Percentiles rank a stretch among this genome's conserved stretches.
phyloP scores from a whole-genome alignment of 2,113 vertebrate species.

The Ophiodon elongatus region DNA sequence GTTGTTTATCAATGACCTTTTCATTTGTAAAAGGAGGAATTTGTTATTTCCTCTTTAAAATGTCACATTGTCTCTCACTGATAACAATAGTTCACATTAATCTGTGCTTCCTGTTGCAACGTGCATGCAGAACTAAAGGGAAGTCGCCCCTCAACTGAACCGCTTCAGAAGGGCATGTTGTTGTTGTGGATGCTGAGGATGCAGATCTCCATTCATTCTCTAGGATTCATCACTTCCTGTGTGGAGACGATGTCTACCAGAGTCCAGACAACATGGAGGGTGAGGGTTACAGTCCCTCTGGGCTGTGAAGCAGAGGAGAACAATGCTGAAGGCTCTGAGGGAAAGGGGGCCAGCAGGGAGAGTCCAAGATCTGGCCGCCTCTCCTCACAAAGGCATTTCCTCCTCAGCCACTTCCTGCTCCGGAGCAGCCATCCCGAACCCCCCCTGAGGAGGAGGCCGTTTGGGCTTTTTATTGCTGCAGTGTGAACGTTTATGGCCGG shows the following conservation, averaged over 20 bases:
- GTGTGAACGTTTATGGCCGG: slow-evolving; percentile 14
- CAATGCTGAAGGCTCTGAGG: slow-evolving; percentile 50
- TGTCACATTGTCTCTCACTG: background rate
- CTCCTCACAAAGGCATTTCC: slow-evolving; percentile 85
- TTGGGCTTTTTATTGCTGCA: slow-evolving; percentile 30
- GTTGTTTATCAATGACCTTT: background rate
- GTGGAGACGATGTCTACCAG: background rate
- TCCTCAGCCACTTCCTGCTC: slow-evolving; percentile 75
- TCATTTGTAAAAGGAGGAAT: background rate
- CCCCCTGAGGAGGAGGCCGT: background rate
- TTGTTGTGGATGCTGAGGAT: background rate
- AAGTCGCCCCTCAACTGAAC: background rate
- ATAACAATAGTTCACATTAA: background rate
- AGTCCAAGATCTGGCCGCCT: slow-evolving; percentile 54
- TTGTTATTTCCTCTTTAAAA: background rate
- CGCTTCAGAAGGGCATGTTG: background rate
- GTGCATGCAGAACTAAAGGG: background rate
- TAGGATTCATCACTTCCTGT: background rate
- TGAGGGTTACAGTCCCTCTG: slow-evolving; percentile 5
- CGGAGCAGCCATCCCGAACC: slow-evolving; percentile 50
- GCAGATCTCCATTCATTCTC: background rate
- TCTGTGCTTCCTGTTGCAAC: background rate
- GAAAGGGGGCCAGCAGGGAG: slow-evolving; percentile 41
- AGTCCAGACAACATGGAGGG: background rate
- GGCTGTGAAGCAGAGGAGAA: slow-evolving; percentile 22